Evolutionary conservation across 2,888 invertebrate genomes (phyloP), one percentile per base, ranked within the genome.

Genomic region (Parasteatoda lunata): DNA sequence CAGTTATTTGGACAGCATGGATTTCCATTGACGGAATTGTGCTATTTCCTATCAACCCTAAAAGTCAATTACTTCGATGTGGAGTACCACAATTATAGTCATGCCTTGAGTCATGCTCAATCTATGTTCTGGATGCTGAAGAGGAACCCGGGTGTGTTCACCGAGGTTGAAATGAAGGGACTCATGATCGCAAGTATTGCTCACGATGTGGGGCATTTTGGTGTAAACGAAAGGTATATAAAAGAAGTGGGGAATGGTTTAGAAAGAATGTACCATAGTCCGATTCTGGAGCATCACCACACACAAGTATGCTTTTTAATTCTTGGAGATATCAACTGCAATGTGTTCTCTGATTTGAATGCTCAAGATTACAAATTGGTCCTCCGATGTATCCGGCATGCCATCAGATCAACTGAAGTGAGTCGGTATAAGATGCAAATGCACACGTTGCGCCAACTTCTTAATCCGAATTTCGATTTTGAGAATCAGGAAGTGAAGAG

Each of bases 81-180:
- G 30, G 80, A 80, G 49, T 86, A 86, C 45, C 86, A 86, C 51
- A 86, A 86, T 51, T 86, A 86, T 66, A 13, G 49, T 59, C 86
- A 86, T 45, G 86, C 86, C 5, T 45, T 86, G 8, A 81, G 86
- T 30, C 86, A 86, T 15, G 77, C 86, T 1, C 86, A 86, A 49
- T 86, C 80, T 71, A 86, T 80, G 80, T 86, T 76, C 69, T 86
- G 86, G 86, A 51, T 86, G 11, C 71, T 86, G 9, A 69, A 59
- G 52, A 76, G 77, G n/a, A 86, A 80, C n/a, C 86, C 80, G 3
- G 86, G 80, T n/a, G 71, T 81, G 5, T 86, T 86, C 68, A 77
- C 79, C 4, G 86, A 86, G 47, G 66, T 86, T 0, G 86, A 86
- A 78, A 87, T 87, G 87, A 87, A 87, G 54, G 64, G 72, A 8